Base-by-base conservation (phyloP, 2,888 invertebrate genomes). In the Rhyacophila evoluta region DNA sequence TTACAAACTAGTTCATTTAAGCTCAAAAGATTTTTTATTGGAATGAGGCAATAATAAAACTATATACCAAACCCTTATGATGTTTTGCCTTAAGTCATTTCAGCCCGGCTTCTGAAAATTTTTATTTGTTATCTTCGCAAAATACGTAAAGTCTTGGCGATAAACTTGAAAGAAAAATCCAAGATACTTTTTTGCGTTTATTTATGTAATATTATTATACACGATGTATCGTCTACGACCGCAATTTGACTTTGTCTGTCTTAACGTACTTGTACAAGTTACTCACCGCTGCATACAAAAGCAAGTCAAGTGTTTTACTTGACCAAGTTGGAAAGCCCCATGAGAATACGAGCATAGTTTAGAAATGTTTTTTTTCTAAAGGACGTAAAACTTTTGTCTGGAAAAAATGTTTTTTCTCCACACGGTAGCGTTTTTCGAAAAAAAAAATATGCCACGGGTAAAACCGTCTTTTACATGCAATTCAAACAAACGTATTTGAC, bases 71-170 rank as follows among this genome's bases (percentile, higher is more conserved):
- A 19, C 25, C 8, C 19, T 19, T 55, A 55, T 19, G 55, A 55
- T 55, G 55, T 55, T 55, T 55, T 55, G 25, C 55, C 19, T 19
- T 25, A 8, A 0, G 55, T 55, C 55, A 25, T 55, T 55, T 55
- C 55, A 55, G 25, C 55, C 19, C 19, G 19, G 55, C 55, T 55
- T 55, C 19, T 55, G 55, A 55, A 55, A 55, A 55, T 25, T 55
- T 55, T 55, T 55, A 55, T 55, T 55, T 55, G 55, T 55, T 55
- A 55, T 55, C 55, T 55, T 25, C 55, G 55, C 55, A 55, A 55
- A 55, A 55, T 55, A 12, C 55, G 55, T 55, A 55, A 55, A 55
- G 15, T 12, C 25, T 55, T 19, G 3, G 15, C 10, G 19, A 55
- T 55, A 55, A 55, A 55, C 15, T 55, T 19, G 19, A 19, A 19